A percentile compares a stretch with the other conserved stretches of the same genome.
phyloP scores from a whole-genome alignment of 2,797 vertebrate genomes.

The Heteromormyrus szaboi region DNA sequence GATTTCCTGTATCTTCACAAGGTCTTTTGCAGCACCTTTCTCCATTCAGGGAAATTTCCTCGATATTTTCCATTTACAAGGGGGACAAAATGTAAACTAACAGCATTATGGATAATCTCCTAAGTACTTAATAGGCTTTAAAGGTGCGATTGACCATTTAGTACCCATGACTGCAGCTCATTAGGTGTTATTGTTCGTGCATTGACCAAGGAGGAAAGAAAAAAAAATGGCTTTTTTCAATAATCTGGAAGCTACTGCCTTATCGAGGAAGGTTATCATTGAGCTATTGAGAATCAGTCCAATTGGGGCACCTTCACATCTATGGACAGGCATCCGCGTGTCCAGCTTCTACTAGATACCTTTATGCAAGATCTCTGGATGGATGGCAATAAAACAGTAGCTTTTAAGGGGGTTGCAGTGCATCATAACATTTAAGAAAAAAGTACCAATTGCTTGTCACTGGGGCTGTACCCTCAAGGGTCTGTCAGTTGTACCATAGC shows the following conservation, averaged over 20 bases:
- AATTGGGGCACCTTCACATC: background rate
- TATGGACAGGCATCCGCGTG: background rate
- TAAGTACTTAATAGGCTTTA: background rate
- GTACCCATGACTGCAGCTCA: background rate
- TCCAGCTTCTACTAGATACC: background rate
- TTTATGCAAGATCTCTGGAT: background rate
- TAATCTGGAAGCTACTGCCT: background rate
- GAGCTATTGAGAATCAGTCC: background rate
- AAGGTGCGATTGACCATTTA: constrained; percentile 6
- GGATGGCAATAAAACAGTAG: background rate
- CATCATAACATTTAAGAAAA: background rate
- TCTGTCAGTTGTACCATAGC: background rate
- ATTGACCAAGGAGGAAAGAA: background rate
- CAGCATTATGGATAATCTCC: constrained; percentile 11
- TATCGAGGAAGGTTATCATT: background rate
- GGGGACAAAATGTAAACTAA: constrained; percentile 12
- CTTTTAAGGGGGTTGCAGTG: background rate
- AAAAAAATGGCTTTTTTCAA: background rate
- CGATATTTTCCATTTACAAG: constrained; percentile 18
- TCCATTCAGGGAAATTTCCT: constrained; percentile 16
- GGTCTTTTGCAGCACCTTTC: background rate
- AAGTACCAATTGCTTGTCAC: background rate
- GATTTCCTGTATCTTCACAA: background rate
- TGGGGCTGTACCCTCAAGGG: background rate
- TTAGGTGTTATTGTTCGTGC: background rate